These are phyloP conservation scores for Oligia fasciuncula DNA, from an alignment of 2,888 invertebrate species.

Conservation along the genomic window DNA sequence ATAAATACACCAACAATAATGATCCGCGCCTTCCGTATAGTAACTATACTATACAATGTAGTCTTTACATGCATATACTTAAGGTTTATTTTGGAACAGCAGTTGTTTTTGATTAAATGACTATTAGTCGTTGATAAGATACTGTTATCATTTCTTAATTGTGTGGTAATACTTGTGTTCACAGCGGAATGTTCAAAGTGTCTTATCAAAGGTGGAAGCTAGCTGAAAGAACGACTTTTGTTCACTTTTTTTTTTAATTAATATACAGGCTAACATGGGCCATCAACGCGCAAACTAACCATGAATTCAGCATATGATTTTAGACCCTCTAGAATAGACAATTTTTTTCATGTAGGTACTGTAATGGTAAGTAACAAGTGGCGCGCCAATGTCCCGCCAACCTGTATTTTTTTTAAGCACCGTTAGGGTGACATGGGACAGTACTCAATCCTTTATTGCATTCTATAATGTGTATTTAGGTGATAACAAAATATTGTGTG, in stretches of 20 bases:
- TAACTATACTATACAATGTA: background rate
- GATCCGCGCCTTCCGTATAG: slow-evolving; percentile 18
- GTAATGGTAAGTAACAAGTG: background rate
- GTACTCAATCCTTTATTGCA: background rate
- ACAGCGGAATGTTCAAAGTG: slow-evolving; percentile 13
- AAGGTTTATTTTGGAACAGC: slow-evolving; percentile 37
- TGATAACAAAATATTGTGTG: too few species aligned
- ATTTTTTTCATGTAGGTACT: too few species aligned
- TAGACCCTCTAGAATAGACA: background rate
- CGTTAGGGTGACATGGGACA: background rate
- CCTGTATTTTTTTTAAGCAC: background rate
- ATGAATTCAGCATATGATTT: background rate
- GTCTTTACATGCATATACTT: slow-evolving; percentile 2
- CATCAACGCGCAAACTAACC: background rate
- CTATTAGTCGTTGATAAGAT: slow-evolving; percentile 44
- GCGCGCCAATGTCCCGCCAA: background rate
- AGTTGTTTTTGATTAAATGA: slow-evolving; percentile 26
- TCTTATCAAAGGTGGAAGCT: slow-evolving; percentile 26
- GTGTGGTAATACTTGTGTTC: slow-evolving; percentile 28
- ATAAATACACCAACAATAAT: slow-evolving; percentile 28
- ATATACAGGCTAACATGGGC: background rate
- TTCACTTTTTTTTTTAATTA: slow-evolving; percentile 7
- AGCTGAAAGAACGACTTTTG: background rate
- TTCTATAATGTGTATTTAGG: too few species aligned
- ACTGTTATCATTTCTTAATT: slow-evolving; percentile 24